phyloP scores from a whole-genome alignment of 2,888 invertebrate species.

The Trisateles emortualis region DNA sequence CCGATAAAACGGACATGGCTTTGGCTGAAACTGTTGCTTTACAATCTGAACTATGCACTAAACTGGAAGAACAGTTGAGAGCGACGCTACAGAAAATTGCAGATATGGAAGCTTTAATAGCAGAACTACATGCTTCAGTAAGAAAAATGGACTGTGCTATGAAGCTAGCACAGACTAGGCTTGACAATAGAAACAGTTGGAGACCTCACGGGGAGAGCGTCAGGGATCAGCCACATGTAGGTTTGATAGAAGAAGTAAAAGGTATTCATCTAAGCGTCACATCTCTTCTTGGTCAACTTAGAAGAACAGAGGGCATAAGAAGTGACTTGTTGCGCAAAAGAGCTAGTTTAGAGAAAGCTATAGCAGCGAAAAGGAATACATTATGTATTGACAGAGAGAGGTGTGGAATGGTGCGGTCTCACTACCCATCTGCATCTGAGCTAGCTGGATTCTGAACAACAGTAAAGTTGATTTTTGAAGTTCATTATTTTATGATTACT shows the following conservation, averaged over 20 bases:
- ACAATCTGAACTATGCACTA: constrained; percentile 90
- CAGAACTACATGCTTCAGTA: constrained; percentile 89
- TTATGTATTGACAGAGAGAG: constrained; percentile 90
- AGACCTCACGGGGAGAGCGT: constrained; percentile 95
- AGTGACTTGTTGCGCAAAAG: constrained; percentile 86
- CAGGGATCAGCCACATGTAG: constrained; percentile 93
- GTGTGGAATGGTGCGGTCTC: constrained; percentile 88
- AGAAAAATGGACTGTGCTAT: constrained; percentile 93
- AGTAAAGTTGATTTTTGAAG: no score
- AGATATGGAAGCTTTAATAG: constrained; percentile 92
- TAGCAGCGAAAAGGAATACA: constrained; percentile 90
- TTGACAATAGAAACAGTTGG: constrained; percentile 90
- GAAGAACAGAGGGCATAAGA: constrained; percentile 87
- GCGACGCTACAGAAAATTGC: constrained; percentile 91
- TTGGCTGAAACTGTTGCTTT: constrained; percentile 92
- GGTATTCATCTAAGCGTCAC: constrained; percentile 90
- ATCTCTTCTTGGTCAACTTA: constrained; percentile 88
- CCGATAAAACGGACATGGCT: constrained; percentile 93
- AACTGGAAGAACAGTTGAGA: constrained; percentile 90
- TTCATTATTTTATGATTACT: no score
- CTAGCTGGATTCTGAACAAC: constrained; percentile 84
- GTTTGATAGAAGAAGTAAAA: constrained; percentile 91
- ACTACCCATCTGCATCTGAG: constrained; percentile 90
- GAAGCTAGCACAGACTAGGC: constrained; percentile 95
- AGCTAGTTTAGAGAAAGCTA: constrained; percentile 88